Percentiles rank a stretch among this genome's conserved stretches.
Evolutionary conservation across 2,888 invertebrate genomes (phyloP).

Genomic region (Tachina grossa): DNA sequence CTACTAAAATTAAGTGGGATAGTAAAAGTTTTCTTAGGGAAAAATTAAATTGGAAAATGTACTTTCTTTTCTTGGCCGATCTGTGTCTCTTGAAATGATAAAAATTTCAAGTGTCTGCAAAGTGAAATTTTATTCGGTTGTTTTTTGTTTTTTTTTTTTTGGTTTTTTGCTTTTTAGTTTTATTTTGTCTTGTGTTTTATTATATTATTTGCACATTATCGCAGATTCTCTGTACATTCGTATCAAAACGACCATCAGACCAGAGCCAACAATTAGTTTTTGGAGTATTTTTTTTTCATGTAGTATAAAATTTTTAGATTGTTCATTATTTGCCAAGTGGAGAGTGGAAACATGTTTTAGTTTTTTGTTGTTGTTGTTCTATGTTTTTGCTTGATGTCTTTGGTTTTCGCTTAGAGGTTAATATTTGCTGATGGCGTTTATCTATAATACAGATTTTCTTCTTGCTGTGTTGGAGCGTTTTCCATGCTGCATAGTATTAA

Average conservation of each 20-base stretch:
- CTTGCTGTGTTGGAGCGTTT: conserved; percentile 11
- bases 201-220: conserved; percentile 69
- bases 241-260: conserved; percentile 67
- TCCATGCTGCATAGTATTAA: neutral
- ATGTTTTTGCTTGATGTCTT: conserved; percentile 36
- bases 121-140: conserved; percentile 63
- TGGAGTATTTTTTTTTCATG: conserved; percentile 49
- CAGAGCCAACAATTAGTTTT: conserved; percentile 69
- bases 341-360: conserved; percentile 70
- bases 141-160: conserved; percentile 41
- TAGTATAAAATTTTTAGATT: conserved; percentile 7
- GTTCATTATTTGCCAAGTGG: conserved; percentile 44
- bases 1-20: conserved; percentile 38
- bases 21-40: neutral
- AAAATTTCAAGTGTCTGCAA: conserved; percentile 66
- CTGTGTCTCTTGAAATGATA: conserved; percentile 38
- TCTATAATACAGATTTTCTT: conserved; percentile 51
- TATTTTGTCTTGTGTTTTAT: conserved; percentile 55
- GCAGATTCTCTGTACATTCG: conserved; percentile 69
- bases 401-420: conserved; percentile 64
- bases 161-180: conserved; percentile 46
- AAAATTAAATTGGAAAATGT: conserved; percentile 59
- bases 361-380: conserved; percentile 25
- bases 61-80: conserved; percentile 18
- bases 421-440: conserved; percentile 58